These are phyloP conservation scores for Paratilapia polleni DNA, from an alignment of 2,113 vertebrate species.

Conservation along the genomic window DNA sequence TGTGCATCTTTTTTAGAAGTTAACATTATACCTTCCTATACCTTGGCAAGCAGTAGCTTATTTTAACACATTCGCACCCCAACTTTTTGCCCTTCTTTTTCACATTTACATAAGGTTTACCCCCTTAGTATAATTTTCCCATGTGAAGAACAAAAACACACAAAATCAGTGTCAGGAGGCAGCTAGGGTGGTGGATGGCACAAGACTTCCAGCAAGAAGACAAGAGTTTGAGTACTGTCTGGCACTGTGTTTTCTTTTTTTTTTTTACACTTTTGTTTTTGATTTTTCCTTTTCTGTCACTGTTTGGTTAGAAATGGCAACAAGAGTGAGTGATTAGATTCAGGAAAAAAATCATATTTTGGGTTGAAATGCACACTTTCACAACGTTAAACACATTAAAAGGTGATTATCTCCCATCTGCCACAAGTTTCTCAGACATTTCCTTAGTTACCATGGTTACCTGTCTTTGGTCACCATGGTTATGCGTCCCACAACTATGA, in stretches of 20 bases:
- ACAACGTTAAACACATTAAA: neutral
- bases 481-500: slow-evolving; percentile 1
- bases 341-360: neutral
- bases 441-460: neutral
- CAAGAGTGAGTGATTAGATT: neutral
- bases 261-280: neutral
- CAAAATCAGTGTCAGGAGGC: neutral
- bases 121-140: neutral
- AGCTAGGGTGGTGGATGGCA: neutral
- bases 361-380: neutral
- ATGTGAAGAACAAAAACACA: neutral
- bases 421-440: neutral
- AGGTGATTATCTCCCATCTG: neutral
- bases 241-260: too few relatives aligned
- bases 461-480: neutral
- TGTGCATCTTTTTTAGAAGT: neutral
- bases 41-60: neutral
- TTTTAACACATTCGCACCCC: neutral
- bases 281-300: neutral
- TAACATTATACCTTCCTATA: neutral
- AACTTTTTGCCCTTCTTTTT: neutral
- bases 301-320: neutral
- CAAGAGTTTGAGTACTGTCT: neutral
- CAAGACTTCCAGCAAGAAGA: neutral
- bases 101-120: neutral